Percentiles rank a stretch among this genome's conserved stretches.
These are phyloP conservation scores for Phyllotis vaccarum DNA, from an alignment of 2,797 vertebrate genomes.

Conservation along the genomic window DNA sequence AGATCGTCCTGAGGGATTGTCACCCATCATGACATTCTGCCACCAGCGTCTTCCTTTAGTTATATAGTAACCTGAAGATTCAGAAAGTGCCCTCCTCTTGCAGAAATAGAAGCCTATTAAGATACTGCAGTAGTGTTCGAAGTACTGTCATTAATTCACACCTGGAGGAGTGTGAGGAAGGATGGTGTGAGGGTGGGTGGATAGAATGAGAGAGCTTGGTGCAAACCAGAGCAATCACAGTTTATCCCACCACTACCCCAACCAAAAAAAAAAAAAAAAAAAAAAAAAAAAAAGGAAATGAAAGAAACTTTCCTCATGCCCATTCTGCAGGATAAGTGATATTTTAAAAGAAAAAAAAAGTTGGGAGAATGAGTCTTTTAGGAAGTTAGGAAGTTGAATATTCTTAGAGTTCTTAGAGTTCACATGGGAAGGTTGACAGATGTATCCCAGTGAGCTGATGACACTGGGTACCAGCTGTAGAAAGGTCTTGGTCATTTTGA, in stretches of 20 bases:
- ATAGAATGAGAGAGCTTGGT: not conserved
- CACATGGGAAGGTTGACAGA: not conserved
- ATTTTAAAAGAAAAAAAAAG: not conserved
- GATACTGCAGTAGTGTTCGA: slow-evolving; percentile 76
- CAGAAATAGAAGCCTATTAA: slow-evolving; percentile 87
- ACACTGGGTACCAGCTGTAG: rapidly evolving
- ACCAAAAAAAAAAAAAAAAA: not conserved
- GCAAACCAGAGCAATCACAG: not conserved
- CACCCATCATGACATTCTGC: slow-evolving; percentile 85
- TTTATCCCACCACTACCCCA: no score
- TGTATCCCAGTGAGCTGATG: rapidly evolving
- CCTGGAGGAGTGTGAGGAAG: slow-evolving; percentile 55
- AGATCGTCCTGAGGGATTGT: slow-evolving; percentile 87
- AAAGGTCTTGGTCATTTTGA: not conserved
- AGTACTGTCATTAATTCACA: slow-evolving; percentile 74
- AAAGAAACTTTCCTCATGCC: not conserved
- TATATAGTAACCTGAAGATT: slow-evolving; percentile 81
- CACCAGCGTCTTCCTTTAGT: slow-evolving; percentile 84
- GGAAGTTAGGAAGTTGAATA: not conserved
- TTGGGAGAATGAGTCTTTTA: not conserved
- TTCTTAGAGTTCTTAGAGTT: no score
- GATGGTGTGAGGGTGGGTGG: not conserved
- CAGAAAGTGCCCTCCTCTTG: slow-evolving; percentile 88
- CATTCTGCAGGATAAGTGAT: not conserved
- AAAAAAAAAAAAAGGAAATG: no score